Evolutionary conservation across 2,113 vertebrate species (phyloP), one percentile per base, ranked within the genome.

Genomic region (Laticauda laticaudata): DNA sequence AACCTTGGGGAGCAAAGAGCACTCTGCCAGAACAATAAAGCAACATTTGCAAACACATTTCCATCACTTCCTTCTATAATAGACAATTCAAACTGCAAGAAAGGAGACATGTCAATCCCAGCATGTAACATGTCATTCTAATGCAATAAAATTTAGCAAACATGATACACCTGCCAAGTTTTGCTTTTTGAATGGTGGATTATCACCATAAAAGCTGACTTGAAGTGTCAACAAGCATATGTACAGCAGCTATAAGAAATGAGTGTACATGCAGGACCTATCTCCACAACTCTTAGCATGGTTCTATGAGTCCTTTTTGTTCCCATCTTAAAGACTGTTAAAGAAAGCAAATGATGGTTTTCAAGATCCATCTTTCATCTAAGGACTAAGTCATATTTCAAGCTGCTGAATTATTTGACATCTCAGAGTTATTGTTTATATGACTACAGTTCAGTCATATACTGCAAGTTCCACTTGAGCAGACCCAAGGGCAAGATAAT

Each of bases 11-110:
- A 56, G 64, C 34, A 81, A 23, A 48, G 3, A 26, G 11, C 23
- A 2, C 59, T 92, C n/a, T 85, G 61, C 53, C 61, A 92, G 53
- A 89, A 88, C 64, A 92, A 54, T 81, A 81, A 89, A 92, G 64
- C 92, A 85, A 89, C 56, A 85, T 69, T n/a, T 48, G 53, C 64
- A 92, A 45, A 45, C 51, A 81, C 5, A 48, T 55, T 53, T 56
- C 87, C 64, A 89, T 75, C 15, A 75, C 21, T 34, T 69, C 3
- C 48, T 43, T 88, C 51, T 26, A 10, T 39, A 88, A 75, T 64
- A 75, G 54, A 88, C 86, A 24, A 26, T 55, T 89, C 91, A 45
- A 64, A 89, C 24, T 56, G 64, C 39, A 75, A 92, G 39, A 92
- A 92, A 81, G 34, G 55, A 85, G 39, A 45, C 64, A 24, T 89